phyloP scores from a whole-genome alignment of 2,113 vertebrate species.

The Meleagris gallopavo region DNA sequence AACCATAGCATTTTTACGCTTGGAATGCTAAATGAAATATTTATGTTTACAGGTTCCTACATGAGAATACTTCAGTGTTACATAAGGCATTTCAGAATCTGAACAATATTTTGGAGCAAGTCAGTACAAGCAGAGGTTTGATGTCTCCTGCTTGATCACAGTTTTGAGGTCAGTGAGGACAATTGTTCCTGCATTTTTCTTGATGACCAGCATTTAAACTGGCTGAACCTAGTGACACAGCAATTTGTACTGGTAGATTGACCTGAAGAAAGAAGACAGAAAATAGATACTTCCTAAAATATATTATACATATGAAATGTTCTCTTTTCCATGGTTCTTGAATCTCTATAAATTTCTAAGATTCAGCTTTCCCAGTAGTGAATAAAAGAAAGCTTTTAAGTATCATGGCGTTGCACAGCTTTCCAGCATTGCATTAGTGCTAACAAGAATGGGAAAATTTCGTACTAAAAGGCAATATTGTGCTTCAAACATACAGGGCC shows the following conservation, averaged over 20 bases:
- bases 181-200: not conserved
- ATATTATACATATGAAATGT: not conserved
- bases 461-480: not conserved
- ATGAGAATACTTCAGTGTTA: not conserved
- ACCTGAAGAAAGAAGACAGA: not conserved
- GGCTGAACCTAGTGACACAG: not conserved
- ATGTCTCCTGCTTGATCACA: not conserved
- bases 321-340: not conserved
- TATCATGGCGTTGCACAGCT: not conserved
- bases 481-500: not conserved
- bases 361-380: not conserved
- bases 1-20: not conserved
- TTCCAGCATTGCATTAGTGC: not conserved
- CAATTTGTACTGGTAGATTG: not conserved
- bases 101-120: not conserved
- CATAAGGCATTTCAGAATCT: not conserved
- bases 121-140: not conserved
- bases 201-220: not conserved
- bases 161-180: not conserved
- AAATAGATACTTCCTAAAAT: not conserved
- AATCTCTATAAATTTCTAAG: not conserved
- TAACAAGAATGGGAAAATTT: slow-evolving; percentile 2
- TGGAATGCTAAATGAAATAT: not conserved
- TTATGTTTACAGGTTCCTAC: not conserved
- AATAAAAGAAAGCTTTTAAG: not conserved